Conservation (phyloP, 2,888 invertebrate genomes). For the Linnaemya vulpina region DNA sequence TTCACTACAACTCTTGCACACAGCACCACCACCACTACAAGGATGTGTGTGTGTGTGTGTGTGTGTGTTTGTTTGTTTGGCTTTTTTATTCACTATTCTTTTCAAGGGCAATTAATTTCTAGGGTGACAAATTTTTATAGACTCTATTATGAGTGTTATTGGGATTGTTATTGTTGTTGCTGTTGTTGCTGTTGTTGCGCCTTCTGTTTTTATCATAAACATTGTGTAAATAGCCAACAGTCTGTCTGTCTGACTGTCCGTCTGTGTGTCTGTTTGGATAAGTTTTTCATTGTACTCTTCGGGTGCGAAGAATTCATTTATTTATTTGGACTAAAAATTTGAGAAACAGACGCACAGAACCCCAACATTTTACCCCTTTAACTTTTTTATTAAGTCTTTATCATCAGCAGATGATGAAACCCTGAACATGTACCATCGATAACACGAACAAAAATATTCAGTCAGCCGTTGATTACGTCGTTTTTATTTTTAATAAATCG, state of each 20-base stretch:
- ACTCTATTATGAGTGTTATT: slow-evolving; percentile 68
- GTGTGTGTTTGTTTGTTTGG: slow-evolving; percentile 29
- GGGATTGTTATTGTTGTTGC: slow-evolving; percentile 18
- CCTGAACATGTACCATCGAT: slow-evolving; percentile 46
- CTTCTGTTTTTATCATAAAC: slow-evolving; percentile 18
- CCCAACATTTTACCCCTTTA: slow-evolving; percentile 49
- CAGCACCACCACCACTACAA: background rate
- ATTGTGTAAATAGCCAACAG: slow-evolving; percentile 48
- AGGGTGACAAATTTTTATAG: slow-evolving; percentile 82
- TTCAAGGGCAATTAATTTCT: slow-evolving; percentile 83
- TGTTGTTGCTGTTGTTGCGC: background rate
- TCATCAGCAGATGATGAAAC: slow-evolving; percentile 25
- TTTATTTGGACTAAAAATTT: background rate
- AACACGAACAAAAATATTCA: slow-evolving; percentile 16
- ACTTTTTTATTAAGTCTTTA: slow-evolving; percentile 52
- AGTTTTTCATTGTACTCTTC: slow-evolving; percentile 49
- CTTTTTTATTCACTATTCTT: slow-evolving; percentile 59
- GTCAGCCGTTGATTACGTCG: slow-evolving; percentile 31
- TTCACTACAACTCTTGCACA: background rate
- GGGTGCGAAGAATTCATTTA: slow-evolving; percentile 50
- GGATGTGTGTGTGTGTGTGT: background rate
- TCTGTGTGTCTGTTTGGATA: slow-evolving; percentile 35
- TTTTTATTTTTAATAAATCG: slow-evolving; percentile 52
- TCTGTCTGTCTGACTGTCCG: slow-evolving; percentile 15
- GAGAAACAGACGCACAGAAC: slow-evolving; percentile 2